Base-by-base conservation (phyloP, 2,113 vertebrate genomes). In the Oryctolagus cuniculus region DNA sequence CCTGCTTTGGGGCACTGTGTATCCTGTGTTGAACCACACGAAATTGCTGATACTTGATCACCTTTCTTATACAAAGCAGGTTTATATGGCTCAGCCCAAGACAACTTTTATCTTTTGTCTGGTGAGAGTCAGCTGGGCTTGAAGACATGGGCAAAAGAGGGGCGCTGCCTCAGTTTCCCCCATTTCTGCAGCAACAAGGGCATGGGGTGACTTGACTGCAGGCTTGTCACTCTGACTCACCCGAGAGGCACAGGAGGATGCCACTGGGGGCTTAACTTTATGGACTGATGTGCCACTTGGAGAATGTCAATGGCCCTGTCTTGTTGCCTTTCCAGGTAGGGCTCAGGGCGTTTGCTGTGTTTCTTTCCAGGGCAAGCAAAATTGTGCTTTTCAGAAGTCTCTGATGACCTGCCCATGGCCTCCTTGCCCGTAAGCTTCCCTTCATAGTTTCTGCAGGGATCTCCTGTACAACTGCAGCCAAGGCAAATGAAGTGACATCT, bases 1-100 rank as follows among this genome's bases (percentile, higher is more conserved):
- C 67, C 69, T 22, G n/a, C 84, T 69, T 12, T 7, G 55, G 55
- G n/a, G 63, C 58, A 81, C 10, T 69, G 12, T 17, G 16, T 31
- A 0, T 61, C 81, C 73, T 78, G 84, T 63, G 22, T 72, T 70
- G 67, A 75, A 70, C 10, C 51, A 22, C 61, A 63, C 66, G 29
- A 83, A 53, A 89, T 66, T 91, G 55, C 75, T 87, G 55, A 13
- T 83, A 73, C 86, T 87, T 94, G 82, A 34, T 86, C 13, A 38
- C 49, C 29, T 69, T 79, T 73, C 25, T 12, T 51, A 89, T 91
- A 79, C 31, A 83, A 87, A 75, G 25, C 29, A 87, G 66, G 58
- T 89, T 83, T 84, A 92, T 77, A 27, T 66, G 77, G 6, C 66
- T 92, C 55, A 82, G 29, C n/a, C 16, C 49, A 86, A 85, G 31